A percentile compares a stretch with the other conserved stretches of the same genome.
These are phyloP conservation scores for Paraplagusia blochii DNA, from an alignment of 2,113 vertebrate species.

Conservation along the genomic window DNA sequence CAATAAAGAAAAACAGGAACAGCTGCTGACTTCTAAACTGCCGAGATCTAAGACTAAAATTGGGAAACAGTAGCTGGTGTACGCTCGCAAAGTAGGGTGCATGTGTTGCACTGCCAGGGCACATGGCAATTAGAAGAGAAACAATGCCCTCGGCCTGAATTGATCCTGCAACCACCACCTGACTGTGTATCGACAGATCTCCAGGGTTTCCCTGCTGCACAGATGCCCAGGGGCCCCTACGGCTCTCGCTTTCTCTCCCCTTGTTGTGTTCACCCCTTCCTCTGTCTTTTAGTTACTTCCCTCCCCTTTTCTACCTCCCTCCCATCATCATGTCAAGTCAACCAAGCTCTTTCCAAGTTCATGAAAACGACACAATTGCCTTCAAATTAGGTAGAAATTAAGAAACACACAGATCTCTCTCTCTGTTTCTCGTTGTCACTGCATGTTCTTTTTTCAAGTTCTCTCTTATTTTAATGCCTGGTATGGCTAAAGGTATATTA, in stretches of 20 bases:
- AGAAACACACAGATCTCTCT: too few relatives aligned
- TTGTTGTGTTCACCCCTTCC: slow-evolving; percentile 1
- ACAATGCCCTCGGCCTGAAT: slow-evolving; percentile 53
- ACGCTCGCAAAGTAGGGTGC: slow-evolving; percentile 23
- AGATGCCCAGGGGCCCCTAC: slow-evolving; percentile 52
- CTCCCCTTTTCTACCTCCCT: background rate
- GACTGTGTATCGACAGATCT: slow-evolving; percentile 68
- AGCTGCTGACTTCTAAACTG: too few relatives aligned
- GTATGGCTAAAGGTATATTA: too few relatives aligned
- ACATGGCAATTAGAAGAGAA: slow-evolving; percentile 65
- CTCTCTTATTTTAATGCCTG: too few relatives aligned
- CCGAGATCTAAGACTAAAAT: background rate
- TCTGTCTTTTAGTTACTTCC: slow-evolving; percentile 24
- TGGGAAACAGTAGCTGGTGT: slow-evolving; percentile 26
- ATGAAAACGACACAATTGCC: too few relatives aligned
- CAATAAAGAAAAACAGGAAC: too few relatives aligned
- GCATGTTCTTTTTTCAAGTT: too few relatives aligned
- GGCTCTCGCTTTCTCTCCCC: slow-evolving; percentile 18
- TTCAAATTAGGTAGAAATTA: too few relatives aligned
- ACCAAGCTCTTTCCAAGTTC: too few relatives aligned
- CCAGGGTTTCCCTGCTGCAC: slow-evolving; percentile 43
- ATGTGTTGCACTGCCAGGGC: slow-evolving; percentile 30
- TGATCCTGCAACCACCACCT: slow-evolving; percentile 69
- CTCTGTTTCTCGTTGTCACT: too few relatives aligned
- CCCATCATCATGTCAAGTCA: too few relatives aligned